A percentile compares a stretch with the other conserved stretches of the same genome.
Evolutionary conservation across 2,888 invertebrate species (phyloP).

Genomic region (Epistrophella euchroma): DNA sequence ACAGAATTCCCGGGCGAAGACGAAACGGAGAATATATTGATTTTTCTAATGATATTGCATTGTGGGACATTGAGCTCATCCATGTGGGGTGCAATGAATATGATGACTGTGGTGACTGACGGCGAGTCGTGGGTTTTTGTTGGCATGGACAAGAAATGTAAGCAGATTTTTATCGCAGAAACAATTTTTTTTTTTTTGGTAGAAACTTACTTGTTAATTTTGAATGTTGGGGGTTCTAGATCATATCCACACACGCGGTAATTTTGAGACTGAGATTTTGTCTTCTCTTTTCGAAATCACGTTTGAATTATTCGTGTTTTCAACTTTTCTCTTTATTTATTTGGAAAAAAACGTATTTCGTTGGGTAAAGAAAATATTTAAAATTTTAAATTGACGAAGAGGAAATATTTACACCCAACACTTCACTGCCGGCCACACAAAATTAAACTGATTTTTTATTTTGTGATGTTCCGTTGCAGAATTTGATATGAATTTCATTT

Average conservation of each 20-base stretch:
- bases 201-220: slow-evolving; percentile 68
- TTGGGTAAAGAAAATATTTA: background rate
- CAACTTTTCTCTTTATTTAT: background rate
- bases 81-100: slow-evolving; percentile 33
- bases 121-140: slow-evolving; percentile 40
- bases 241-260: slow-evolving; percentile 64
- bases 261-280: slow-evolving; percentile 8
- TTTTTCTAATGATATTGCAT: slow-evolving; percentile 67
- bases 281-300: background rate
- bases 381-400: slow-evolving; percentile 15
- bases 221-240: slow-evolving; percentile 36
- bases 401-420: background rate
- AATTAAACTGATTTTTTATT: slow-evolving; percentile 34
- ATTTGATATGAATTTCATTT: slow-evolving; percentile 7
- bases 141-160: slow-evolving; percentile 48
- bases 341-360: slow-evolving; percentile 1
- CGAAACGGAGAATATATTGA: slow-evolving; percentile 58
- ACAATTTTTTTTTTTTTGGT: slow-evolving; percentile 34
- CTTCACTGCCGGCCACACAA: slow-evolving; percentile 21
- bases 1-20: slow-evolving; percentile 1
- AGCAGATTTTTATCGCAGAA: slow-evolving; percentile 42
- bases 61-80: slow-evolving; percentile 34
- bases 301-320: background rate
- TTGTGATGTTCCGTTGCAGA: slow-evolving; percentile 25
- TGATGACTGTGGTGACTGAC: slow-evolving; percentile 34